phyloP scores from a whole-genome alignment of 1,140 invertebrate species.

The Ceratina calcarata region DNA sequence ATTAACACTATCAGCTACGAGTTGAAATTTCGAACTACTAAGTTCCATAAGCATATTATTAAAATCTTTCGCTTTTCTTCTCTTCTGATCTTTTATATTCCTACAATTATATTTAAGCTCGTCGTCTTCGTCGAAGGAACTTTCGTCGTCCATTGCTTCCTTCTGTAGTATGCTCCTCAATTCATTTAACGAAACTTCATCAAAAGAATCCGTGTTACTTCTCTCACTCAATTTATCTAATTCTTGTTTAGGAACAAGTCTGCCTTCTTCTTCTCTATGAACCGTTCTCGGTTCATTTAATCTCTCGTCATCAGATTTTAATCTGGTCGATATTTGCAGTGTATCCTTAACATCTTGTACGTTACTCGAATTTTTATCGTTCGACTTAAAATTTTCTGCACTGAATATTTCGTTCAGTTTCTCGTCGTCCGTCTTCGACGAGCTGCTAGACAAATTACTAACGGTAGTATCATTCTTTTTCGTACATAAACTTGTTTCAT shows the following conservation, averaged over 20 bases:
- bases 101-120: constrained; percentile 39
- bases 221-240: neutral
- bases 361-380: constrained; percentile 6
- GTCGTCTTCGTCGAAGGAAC: constrained; percentile 33
- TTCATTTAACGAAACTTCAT: constrained; percentile 25
- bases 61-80: constrained; percentile 55
- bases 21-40: constrained; percentile 69
- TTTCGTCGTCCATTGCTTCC: constrained; percentile 32
- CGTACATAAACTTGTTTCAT: neutral
- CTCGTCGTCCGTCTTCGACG: constrained; percentile 72
- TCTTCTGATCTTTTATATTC: constrained; percentile 12
- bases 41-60: constrained; percentile 68
- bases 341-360: constrained; percentile 17
- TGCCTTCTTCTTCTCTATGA: neutral
- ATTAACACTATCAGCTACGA: constrained; percentile 73
- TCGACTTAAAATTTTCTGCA: constrained; percentile 43
- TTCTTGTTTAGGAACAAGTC: neutral
- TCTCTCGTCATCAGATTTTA: constrained; percentile 70
- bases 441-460: constrained; percentile 50
- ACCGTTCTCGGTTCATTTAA: constrained; percentile 60
- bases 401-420: constrained; percentile 68
- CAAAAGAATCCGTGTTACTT: neutral
- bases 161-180: constrained; percentile 18
- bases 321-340: constrained; percentile 39
- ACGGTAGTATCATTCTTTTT: neutral